Evolutionary conservation across 2,888 invertebrate species (phyloP), one percentile per base, ranked within the genome.

Genomic region (Dasypolia templi): DNA sequence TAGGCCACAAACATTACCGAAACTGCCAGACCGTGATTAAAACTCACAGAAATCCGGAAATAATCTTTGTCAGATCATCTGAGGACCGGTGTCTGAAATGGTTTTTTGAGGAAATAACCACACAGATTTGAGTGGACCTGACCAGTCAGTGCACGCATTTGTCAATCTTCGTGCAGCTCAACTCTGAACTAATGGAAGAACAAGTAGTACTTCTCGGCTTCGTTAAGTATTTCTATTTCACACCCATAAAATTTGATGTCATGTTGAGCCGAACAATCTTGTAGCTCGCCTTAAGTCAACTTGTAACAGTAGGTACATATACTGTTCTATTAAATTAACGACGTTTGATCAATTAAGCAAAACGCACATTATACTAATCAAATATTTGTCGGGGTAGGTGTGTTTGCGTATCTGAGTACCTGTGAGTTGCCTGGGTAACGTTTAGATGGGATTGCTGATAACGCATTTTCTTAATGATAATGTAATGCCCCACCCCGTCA

Each of bases 291-390:
- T 62, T 44, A 62, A 12, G 6, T 32, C 9, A 22, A 63, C 29
- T 14, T 46, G 14, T 42, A 46, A 29, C 14, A 29, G 29, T 44
- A 55, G 17, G 26, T 29, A n/a, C n/a, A 29, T 22, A 63, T 22
- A 29, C 46, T 22, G 22, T 9, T 11, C 3, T 63, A 63, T 63
- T 49, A 63, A 63, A 63, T 63, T 32, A 46, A 62, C 35, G 26
- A 17, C 44, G 67, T 72, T 68, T 65, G 77, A 78, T 77, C 78
- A 72, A 71, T 78, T 72, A 77, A 68, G 67, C 77, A 77, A 68
- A 63, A 70, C 71, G 59, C 55, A 61, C 67, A 65, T 69, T 77
- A 77, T 76, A 77, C 77, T 65, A 75, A 65, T 49, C 69, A 69
- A 77, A 77, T 69, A 64, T 76, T 63, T 49, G 29, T 49, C 11